A percentile compares a stretch with the other conserved stretches of the same genome.
Evolutionary conservation across 2,888 invertebrate genomes (phyloP).

Genomic region (Ethmia dodecea): DNA sequence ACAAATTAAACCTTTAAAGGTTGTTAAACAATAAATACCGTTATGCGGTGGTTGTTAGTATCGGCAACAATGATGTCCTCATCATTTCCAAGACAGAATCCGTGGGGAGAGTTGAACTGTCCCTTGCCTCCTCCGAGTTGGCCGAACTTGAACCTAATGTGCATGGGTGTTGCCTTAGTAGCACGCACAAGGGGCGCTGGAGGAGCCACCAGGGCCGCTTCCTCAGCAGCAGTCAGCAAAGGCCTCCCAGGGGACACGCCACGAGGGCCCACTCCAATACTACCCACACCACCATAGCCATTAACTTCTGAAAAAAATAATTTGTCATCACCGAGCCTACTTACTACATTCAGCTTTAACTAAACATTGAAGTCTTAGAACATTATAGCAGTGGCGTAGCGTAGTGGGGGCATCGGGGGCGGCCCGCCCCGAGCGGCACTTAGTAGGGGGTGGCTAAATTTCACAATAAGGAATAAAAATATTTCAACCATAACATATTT

Average conservation of each 20-base stretch:
- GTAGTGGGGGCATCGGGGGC: no score
- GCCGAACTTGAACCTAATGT: slow-evolving; percentile 95
- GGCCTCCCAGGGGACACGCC: slow-evolving; percentile 71
- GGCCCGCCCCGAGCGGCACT: no score
- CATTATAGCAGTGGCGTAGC: no score
- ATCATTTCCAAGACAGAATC: slow-evolving; percentile 95
- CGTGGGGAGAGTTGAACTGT: slow-evolving; percentile 98
- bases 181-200: slow-evolving; percentile 78
- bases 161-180: slow-evolving; percentile 89
- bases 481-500: no score
- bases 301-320: slow-evolving; percentile 60
- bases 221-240: slow-evolving; percentile 61
- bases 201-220: slow-evolving; percentile 62
- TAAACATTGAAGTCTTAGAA: no score
- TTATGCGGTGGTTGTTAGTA: slow-evolving; percentile 97
- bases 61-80: slow-evolving; percentile 98
- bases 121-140: slow-evolving; percentile 94
- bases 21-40: slow-evolving; percentile 38
- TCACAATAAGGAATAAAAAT: no score
- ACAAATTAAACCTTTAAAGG: neutral
- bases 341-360: no score
- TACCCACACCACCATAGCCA: slow-evolving; percentile 61
- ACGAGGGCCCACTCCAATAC: slow-evolving; percentile 68
- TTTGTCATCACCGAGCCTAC: no score
- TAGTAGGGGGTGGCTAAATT: no score